A percentile compares a stretch with the other conserved stretches of the same genome.
Conservation (phyloP, 92 coral and sea anemone species). For the Epizoanthus illoricatus region DNA sequence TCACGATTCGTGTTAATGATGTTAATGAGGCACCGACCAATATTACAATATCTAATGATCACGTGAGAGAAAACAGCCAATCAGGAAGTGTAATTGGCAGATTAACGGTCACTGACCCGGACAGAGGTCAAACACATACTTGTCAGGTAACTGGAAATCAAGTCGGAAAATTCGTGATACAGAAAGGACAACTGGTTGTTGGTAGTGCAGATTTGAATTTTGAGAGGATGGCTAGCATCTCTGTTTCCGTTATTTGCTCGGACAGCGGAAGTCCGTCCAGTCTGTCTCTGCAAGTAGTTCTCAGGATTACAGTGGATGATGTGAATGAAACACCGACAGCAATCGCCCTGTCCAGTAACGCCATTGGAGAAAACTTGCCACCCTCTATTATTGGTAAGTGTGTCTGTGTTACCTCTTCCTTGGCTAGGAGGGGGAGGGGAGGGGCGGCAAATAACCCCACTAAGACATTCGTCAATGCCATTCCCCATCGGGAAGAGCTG, state of each 20-base stretch:
- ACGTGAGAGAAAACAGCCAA: conserved; percentile 78
- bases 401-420: neutral
- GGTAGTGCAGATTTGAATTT: conserved; percentile 64
- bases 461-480: no score
- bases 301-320: conserved; percentile 54
- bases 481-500: no score
- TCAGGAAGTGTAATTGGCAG: conserved; percentile 76
- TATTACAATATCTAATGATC: conserved; percentile 57
- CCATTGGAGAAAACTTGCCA: conserved; percentile 67
- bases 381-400: conserved; percentile 73
- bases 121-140: conserved; percentile 77
- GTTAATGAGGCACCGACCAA: conserved; percentile 84
- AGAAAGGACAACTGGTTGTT: conserved; percentile 48
- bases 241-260: conserved; percentile 64
- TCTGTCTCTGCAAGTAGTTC: conserved; percentile 42
- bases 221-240: conserved; percentile 58
- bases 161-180: conserved; percentile 65
- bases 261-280: conserved; percentile 72
- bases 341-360: conserved; percentile 65
- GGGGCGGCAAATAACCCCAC: neutral
- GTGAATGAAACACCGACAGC: conserved; percentile 70
- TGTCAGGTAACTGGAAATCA: conserved; percentile 68
- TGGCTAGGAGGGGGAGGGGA: neutral
- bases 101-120: conserved; percentile 85
- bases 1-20: conserved; percentile 62